phyloP scores from a whole-genome alignment of 2,888 invertebrate species.

The Nyleta sp. region DNA sequence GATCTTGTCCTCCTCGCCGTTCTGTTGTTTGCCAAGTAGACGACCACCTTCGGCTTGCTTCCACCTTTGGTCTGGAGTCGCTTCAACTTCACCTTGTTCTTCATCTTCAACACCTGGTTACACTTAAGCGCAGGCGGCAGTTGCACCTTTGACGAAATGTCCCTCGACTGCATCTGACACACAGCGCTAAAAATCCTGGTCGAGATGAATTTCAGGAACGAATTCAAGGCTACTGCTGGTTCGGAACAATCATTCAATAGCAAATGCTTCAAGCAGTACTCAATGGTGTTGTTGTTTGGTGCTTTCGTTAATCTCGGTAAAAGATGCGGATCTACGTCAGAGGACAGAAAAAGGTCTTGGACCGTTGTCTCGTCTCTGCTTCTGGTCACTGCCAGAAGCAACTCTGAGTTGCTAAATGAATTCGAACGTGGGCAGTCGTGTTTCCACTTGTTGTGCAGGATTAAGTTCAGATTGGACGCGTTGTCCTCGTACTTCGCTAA shows the following conservation, averaged over 20 bases:
- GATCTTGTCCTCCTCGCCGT: neutral
- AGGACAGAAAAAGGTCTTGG: constrained; percentile 4
- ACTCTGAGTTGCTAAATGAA: too few relatives aligned
- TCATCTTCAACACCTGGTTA: neutral
- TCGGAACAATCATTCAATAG: constrained; percentile 9
- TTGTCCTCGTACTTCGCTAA: neutral
- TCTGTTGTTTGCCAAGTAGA: constrained; percentile 2
- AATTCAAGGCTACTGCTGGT: constrained; percentile 25
- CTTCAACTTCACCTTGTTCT: constrained; percentile 5
- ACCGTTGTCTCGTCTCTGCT: neutral
- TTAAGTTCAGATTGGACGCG: neutral
- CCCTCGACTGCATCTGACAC: neutral
- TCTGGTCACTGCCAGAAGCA: neutral
- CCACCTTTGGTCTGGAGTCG: neutral
- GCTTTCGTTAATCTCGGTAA: neutral
- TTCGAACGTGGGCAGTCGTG: neutral
- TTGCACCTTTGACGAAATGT: too few relatives aligned
- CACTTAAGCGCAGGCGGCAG: too few relatives aligned
- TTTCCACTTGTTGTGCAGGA: neutral
- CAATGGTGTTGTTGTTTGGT: neutral
- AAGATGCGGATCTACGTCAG: constrained; percentile 1
- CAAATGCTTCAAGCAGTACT: constrained; percentile 10
- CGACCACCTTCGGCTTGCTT: neutral
- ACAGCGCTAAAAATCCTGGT: neutral
- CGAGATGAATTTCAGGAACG: constrained; percentile 8